phyloP scores from a whole-genome alignment of 2,888 invertebrate genomes.

The Andrena minutula region DNA sequence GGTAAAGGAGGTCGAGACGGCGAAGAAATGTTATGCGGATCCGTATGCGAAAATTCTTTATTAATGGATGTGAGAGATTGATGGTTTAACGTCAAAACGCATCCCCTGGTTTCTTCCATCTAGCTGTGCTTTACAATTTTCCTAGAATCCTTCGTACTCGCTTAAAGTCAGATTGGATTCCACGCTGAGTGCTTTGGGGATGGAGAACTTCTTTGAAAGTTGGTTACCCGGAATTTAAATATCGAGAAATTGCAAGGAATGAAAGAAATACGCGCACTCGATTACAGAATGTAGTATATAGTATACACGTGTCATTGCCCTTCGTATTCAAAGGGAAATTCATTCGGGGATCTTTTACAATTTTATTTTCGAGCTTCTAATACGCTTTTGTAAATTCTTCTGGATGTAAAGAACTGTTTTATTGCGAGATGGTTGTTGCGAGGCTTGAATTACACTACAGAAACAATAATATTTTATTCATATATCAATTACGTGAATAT shows the following conservation, averaged over 20 bases:
- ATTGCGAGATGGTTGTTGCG: not conserved
- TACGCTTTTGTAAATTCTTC: not conserved
- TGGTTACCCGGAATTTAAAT: conserved; percentile 31
- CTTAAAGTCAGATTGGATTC: conserved; percentile 30
- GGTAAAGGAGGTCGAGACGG: not conserved
- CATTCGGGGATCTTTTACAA: not conserved
- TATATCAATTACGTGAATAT: too few species aligned
- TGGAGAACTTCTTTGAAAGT: conserved; percentile 20
- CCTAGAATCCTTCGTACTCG: conserved; percentile 30
- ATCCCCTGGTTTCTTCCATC: not conserved
- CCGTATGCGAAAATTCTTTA: not conserved
- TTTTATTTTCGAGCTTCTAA: not conserved
- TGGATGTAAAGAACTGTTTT: not conserved
- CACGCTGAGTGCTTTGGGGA: conserved; percentile 14
- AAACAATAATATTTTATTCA: too few species aligned
- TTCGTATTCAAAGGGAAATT: not conserved
- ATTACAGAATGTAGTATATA: not conserved
- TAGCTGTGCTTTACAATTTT: conserved; percentile 13
- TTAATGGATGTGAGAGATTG: conserved; percentile 4
- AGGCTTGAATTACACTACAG: not conserved
- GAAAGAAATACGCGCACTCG: not conserved
- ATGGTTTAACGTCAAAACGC: conserved; percentile 11
- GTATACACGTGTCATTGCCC: too few species aligned
- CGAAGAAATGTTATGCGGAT: not conserved
- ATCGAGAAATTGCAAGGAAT: conserved; percentile 9